Evolutionary conservation across 2,113 vertebrate species (phyloP), one percentile per base, ranked within the genome.

Genomic region (Paedocypris sp.): DNA sequence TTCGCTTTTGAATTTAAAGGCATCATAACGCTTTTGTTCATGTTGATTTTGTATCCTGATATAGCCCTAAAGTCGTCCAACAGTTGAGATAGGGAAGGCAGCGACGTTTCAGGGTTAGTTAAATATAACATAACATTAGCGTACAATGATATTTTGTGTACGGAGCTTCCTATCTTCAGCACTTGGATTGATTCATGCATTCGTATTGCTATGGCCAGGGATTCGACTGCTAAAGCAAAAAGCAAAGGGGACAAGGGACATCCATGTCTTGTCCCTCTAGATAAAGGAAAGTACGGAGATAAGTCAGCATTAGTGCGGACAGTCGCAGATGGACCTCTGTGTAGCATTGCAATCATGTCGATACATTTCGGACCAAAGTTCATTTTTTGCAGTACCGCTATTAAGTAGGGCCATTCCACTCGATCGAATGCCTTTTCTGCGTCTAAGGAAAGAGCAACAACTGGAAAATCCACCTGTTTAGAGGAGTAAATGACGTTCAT

Each of bases 11-110:
- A 35, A 5, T 48, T 49, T 7, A 52, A 10, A 16, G 47, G 22
- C 31, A 62, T 16, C 23, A 15, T 49, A 5, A 61, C 39, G 38
- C 29, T 61, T 67, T 19, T 42, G 15, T 22, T 51, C 6, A 67
- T 18, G n/a, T 66, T 66, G 9, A 58, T 15, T 33, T 58, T 66
- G 13, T 65, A 48, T 5, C 62, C 42, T 26, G 62, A 65, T 13
- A 65, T 19, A 23, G 12, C 11, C 2, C 25, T 25, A 31, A 58
- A 58, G 13, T 38, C 18, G n/a, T 46, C 9, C 9, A 65, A 26
- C 6, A 49, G 18, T 16, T 18, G 15, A 5, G 33, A 11, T 18
- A 43, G 25, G 5, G 19, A 16, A 5, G 49, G 22, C 8, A 64
- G 8, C 5, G 36, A 35, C 12, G 4, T 6, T 8, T n/a, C 6